These are phyloP conservation scores for Periparus ater DNA, from an alignment of 2,797 vertebrate species.

Conservation along the genomic window DNA sequence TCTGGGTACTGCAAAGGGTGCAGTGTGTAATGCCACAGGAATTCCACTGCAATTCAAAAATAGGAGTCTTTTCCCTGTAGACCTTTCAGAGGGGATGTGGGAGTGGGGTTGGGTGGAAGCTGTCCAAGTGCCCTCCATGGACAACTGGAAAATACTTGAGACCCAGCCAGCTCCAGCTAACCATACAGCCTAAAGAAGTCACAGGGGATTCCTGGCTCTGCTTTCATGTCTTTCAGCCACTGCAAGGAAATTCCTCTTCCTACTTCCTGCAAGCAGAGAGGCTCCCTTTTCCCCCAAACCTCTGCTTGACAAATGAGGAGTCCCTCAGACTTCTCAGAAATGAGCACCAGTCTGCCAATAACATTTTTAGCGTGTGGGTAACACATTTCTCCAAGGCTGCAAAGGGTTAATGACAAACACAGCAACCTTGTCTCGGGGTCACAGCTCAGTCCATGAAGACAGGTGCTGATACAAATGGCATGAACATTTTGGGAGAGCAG, in stretches of 20 bases:
- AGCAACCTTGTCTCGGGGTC: neutral
- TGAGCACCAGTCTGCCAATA: neutral
- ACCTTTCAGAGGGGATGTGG: slow-evolving; percentile 24
- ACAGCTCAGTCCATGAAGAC: neutral
- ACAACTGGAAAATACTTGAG: slow-evolving; percentile 50
- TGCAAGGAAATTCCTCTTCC: slow-evolving; percentile 39
- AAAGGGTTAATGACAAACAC: neutral
- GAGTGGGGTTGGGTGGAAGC: slow-evolving; percentile 33
- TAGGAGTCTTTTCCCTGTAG: slow-evolving; percentile 58
- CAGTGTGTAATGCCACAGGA: slow-evolving; percentile 39
- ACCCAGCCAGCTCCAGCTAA: slow-evolving; percentile 18
- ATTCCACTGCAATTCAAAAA: slow-evolving; percentile 63
- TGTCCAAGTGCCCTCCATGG: slow-evolving; percentile 46
- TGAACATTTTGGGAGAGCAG: neutral
- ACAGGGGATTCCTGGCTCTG: slow-evolving; percentile 27
- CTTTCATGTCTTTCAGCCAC: slow-evolving; percentile 20
- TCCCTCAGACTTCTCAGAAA: slow-evolving; percentile 37
- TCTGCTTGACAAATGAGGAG: neutral
- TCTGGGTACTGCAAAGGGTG: slow-evolving; percentile 22
- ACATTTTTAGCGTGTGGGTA: neutral
- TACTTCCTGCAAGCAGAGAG: neutral
- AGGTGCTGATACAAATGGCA: neutral
- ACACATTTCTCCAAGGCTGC: neutral
- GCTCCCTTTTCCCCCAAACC: neutral
- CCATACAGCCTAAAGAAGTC: slow-evolving; percentile 39